phyloP scores from a whole-genome alignment of 2,797 vertebrate genomes.

The Phylloscopus collybita region DNA sequence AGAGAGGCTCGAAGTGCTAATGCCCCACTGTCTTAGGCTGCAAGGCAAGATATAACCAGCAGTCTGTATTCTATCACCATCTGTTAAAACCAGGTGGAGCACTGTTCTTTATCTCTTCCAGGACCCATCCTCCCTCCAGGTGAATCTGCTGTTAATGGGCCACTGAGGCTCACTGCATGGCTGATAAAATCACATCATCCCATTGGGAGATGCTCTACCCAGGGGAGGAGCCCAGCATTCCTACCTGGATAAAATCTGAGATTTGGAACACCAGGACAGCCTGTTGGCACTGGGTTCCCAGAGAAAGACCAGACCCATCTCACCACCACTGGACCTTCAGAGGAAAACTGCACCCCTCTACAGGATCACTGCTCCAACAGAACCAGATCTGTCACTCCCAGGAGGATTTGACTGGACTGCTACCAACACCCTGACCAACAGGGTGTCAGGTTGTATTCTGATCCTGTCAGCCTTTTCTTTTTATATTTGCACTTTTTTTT shows the following conservation, averaged over 20 bases:
- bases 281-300: not conserved
- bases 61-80: not conserved
- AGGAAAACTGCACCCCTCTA: not conserved
- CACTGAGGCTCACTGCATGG: not conserved
- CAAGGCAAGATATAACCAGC: not conserved
- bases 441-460: not conserved
- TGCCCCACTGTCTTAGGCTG: not conserved
- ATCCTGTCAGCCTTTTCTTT: not conserved
- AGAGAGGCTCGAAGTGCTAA: not conserved
- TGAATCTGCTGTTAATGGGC: not conserved
- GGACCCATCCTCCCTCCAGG: not conserved
- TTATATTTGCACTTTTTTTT: not conserved
- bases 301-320: not conserved
- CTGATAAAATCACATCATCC: not conserved
- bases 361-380: not conserved
- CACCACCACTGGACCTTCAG: not conserved
- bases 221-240: not conserved
- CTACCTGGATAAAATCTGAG: not conserved
- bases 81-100: not conserved
- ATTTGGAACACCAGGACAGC: not conserved
- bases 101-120: not conserved
- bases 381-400: not conserved
- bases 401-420: not conserved
- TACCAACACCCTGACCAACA: not conserved
- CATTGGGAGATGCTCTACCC: not conserved